A percentile compares a stretch with the other conserved stretches of the same genome.
Conservation (phyloP, 2,888 invertebrate species). For the Phania funesta region DNA sequence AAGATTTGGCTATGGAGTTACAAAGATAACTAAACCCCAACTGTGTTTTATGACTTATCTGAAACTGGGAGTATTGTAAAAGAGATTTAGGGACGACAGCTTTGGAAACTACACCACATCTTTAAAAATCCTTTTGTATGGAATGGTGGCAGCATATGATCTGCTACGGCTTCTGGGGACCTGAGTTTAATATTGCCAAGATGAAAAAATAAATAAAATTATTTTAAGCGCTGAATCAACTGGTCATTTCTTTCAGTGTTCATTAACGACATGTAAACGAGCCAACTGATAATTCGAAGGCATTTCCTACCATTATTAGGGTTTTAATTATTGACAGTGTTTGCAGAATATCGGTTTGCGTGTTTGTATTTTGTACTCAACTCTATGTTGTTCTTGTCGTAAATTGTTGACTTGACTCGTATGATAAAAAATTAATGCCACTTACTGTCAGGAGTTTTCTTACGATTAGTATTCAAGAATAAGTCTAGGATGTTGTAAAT, state of each 20-base stretch:
- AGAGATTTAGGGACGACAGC: too few relatives aligned
- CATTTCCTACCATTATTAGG: slow-evolving; percentile 48
- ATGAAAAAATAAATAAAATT: too few relatives aligned
- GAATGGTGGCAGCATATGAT: too few relatives aligned
- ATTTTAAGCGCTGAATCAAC: neutral
- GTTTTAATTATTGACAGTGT: slow-evolving; percentile 64
- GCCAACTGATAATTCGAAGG: slow-evolving; percentile 35
- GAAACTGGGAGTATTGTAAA: too few relatives aligned
- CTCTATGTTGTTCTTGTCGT: slow-evolving; percentile 17
- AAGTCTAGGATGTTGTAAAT: slow-evolving; percentile 40
- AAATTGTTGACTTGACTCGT: slow-evolving; percentile 59
- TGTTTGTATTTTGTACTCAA: neutral
- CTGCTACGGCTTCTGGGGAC: too few relatives aligned
- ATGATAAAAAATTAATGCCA: slow-evolving; percentile 66
- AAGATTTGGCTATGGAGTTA: too few relatives aligned
- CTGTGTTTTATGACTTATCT: too few relatives aligned
- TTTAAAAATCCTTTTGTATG: too few relatives aligned
- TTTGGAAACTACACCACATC: too few relatives aligned
- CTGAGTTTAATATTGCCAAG: too few relatives aligned
- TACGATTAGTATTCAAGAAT: slow-evolving; percentile 52
- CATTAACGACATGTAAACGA: slow-evolving; percentile 34
- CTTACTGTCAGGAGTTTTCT: slow-evolving; percentile 58
- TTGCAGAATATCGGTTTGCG: slow-evolving; percentile 1
- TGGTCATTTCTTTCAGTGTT: slow-evolving; percentile 41
- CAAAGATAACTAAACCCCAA: too few relatives aligned